Base-by-base conservation (phyloP, 2,888 invertebrate species). In the Amphipoea lucens region DNA sequence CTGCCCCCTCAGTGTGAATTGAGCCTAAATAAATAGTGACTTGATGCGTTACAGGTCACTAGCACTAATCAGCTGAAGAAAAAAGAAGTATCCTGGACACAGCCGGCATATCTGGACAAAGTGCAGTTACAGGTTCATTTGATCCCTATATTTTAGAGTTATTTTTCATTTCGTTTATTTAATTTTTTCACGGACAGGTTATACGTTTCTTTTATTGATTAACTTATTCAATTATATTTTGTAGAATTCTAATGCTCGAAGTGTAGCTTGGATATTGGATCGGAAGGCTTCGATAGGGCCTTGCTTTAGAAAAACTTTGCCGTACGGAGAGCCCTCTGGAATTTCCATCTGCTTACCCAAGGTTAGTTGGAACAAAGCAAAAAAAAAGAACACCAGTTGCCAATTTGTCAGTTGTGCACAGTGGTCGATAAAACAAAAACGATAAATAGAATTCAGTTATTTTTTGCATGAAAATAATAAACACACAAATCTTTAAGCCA, bases 251-350 rank as follows among this genome's bases (percentile, higher is more conserved):
- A 83, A 83, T 20, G 84, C 79, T 9, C 89, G 86, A 72, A 93
- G 93, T 70, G 88, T 90, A 17, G 81, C 85, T 11, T 90, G 88
- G 81, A 83, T 91, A 40, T 85, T 95, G 60, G 94, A 94, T 72
- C 86, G 93, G 3, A 94, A 94, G 83, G 91, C 93, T 3, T 95
- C 95, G 0, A 90, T 96, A 3, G 95, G 95, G 0, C 96, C 96
- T 4, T 94, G 93, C 78, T 91, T 91, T 69, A 92, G 89, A 74
- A 89, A 92, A 1, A 88, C 91, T 2, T 86, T 91, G 51, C 91
- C 92, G 0, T 89, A 89, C 17, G 91, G 92, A 51, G 91, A 91
- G 12, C 94, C 94, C 0, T 95, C 96, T 0, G 96, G 96, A 14
- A 94, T 96, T 36, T 87, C 91, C 0, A 90, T 96, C 60, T 92